These are phyloP conservation scores for Drosophila persimilis DNA, from an alignment of 1,140 invertebrate species.

Conservation along the genomic window DNA sequence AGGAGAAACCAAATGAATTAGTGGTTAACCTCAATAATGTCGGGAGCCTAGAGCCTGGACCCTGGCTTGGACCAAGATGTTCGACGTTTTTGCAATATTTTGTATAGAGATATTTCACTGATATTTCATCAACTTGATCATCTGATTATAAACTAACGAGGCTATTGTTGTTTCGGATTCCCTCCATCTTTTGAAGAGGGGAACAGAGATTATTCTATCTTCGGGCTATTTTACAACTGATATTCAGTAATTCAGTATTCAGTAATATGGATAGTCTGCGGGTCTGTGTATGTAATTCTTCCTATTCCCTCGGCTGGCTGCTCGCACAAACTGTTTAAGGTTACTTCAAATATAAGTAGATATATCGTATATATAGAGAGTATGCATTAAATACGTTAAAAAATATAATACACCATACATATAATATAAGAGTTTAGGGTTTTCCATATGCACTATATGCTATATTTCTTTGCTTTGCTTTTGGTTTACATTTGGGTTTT, in stretches of 20 bases:
- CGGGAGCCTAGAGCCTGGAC: not conserved
- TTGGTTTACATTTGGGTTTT: constrained; percentile 24
- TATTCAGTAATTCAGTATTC: constrained; percentile 12
- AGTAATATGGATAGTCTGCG: constrained; percentile 36
- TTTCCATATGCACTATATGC: constrained; percentile 63
- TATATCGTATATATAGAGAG: constrained; percentile 71
- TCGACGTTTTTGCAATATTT: constrained; percentile 59
- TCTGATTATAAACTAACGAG: constrained; percentile 69
- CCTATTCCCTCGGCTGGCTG: constrained; percentile 49
- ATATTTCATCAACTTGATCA: constrained; percentile 39
- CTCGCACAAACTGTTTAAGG: constrained; percentile 39
- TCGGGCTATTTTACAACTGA: constrained; percentile 49
- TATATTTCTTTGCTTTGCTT: constrained; percentile 41
- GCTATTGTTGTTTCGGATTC: constrained; percentile 64
- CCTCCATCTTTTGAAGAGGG: constrained; percentile 25
- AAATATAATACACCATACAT: constrained; percentile 82
- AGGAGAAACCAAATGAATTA: constrained; percentile 58
- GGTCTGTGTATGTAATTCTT: constrained; percentile 22
- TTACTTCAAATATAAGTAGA: constrained; percentile 72
- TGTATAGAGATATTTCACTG: constrained; percentile 48
- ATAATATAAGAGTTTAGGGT: constrained; percentile 74
- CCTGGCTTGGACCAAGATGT: constrained; percentile 18
- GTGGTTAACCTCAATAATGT: not conserved
- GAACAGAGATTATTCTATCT: constrained; percentile 34
- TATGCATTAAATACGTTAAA: constrained; percentile 78